phyloP scores from a whole-genome alignment of 2,113 vertebrate species.

The Rhegmatorhina hoffmannsi region DNA sequence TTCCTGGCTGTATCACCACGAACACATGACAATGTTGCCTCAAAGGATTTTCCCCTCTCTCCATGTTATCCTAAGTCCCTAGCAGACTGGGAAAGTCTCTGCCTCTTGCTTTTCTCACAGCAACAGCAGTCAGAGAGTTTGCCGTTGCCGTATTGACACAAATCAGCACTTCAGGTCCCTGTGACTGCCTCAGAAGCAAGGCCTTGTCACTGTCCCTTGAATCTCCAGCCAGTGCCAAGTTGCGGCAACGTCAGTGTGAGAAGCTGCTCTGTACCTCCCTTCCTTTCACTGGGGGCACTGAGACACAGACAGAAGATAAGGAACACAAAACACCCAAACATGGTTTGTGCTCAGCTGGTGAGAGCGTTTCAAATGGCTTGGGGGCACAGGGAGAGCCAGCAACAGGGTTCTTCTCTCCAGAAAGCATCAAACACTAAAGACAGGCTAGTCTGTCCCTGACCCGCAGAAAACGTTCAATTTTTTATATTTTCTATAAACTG shows the following conservation, averaged over 20 bases:
- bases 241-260: neutral
- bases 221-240: slow-evolving; percentile 29
- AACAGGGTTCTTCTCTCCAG: neutral
- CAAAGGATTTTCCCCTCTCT: neutral
- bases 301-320: slow-evolving; percentile 9
- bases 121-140: neutral
- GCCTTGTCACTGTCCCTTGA: slow-evolving; percentile 25
- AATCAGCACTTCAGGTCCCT: slow-evolving; percentile 21
- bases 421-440: neutral
- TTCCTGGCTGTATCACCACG: fast-evolving
- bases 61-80: neutral
- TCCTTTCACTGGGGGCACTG: neutral
- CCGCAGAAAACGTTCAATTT: neutral
- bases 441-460: neutral
- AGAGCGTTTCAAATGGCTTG: neutral
- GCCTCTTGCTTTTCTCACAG: slow-evolving; percentile 15
- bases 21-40: fast-evolving
- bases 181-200: slow-evolving; percentile 11
- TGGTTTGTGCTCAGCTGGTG: neutral
- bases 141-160: neutral
- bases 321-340: neutral
- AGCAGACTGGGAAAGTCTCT: neutral
- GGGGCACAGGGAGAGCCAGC: neutral
- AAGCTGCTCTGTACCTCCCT: neutral
- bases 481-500: neutral